Evolutionary conservation across 1,140 invertebrate genomes (phyloP), one percentile per base, ranked within the genome.

Genomic region (Dendrolimus kikuchii): DNA sequence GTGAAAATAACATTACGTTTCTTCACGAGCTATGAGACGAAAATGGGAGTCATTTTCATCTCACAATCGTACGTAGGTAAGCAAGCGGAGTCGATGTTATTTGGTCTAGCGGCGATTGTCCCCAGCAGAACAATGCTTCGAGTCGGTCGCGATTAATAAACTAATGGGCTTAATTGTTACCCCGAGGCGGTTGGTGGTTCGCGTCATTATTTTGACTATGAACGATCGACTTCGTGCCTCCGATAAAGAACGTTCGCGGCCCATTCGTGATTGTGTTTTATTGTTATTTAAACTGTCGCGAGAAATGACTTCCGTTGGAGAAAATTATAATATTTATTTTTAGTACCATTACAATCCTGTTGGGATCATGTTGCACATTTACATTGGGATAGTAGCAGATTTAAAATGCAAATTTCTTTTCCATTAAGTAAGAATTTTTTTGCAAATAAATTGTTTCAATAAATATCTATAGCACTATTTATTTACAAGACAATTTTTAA

Each of bases 91-190:
- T 60, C 57, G 62, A 49, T 57, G 59, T 75, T 85, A 86, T 83
- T 83, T 85, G 74, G 80, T 83, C 82, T 86, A 83, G 78, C 68
- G 55, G 63, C 76, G 73, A 79, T 80, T 81, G 78, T 83, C 75
- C 71, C 38, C 56, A 48, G 54, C 57, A 62, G 78, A 85, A 85
- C 81, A 85, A 85, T 85, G 79, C 66, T 71, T 46, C 38, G 57
- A 53, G 57, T 54, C 59, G 64, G 46, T 71, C 49, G 62, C 66
- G 66, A 85, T 85, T 82, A 81, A 81, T 82, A 78, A 81, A 81
- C 76, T 81, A 81, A 82, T 81, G 77, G 62, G 51, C 72, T 66
- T 78, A 74, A 75, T 81, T 77, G 72, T 79, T 68, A 71, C 61
- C 55, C 51, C 59, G 59, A 59, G 63, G 55, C 47, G 59, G 49